Base-by-base conservation (phyloP, 2,113 vertebrate species). In the Xerus inauris region DNA sequence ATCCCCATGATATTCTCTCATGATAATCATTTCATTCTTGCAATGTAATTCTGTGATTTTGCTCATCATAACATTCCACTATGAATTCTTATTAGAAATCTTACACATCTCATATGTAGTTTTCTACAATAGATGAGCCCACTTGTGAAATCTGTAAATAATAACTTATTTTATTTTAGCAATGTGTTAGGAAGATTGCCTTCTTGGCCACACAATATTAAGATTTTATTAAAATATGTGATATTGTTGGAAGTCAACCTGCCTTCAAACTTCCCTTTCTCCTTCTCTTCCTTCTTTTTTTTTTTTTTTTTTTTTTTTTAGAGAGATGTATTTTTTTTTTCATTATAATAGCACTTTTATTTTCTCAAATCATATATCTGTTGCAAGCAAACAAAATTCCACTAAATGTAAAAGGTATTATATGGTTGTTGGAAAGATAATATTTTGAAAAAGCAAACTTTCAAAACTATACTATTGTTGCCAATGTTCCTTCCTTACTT, bases 401-500 rank as follows among this genome's bases (percentile, higher is more conserved):
- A 64, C 1, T 62, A 3, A 14, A 88, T 49, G 16, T 3, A 64
- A 62, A 88, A 79, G 13, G 16, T 26, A 45, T 85, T 57, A 80
- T 59, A 80, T 87, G 26, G 42, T 73, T 89, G 24, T 77, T 35
- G 28, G 28, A 76, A 92, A 82, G 62, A 30, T 3, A 22, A 0
- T 73, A 28, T 88, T 91, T 94, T 67, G 10, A 59, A 87, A 93
- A 92, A 84, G 54, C 67, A 5, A 92, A 84, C 17, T 89, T 90
- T 77, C 13, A 69, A 82, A 91, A 2, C 11, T 87, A 32, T n/a
- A 28, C 0, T 64, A 67, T 54, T 54, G 1, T 82, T 45, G 22
- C 62, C 47, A 93, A 35, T 22, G 1, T 71, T 72, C 86, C 65
- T 42, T 87, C 14, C 49, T 19, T 45, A 69, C 86, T 82, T 5